A percentile compares a stretch with the other conserved stretches of the same genome.
Evolutionary conservation across 2,888 invertebrate species (phyloP).

Genomic region (Meiosimyza platycephala): DNA sequence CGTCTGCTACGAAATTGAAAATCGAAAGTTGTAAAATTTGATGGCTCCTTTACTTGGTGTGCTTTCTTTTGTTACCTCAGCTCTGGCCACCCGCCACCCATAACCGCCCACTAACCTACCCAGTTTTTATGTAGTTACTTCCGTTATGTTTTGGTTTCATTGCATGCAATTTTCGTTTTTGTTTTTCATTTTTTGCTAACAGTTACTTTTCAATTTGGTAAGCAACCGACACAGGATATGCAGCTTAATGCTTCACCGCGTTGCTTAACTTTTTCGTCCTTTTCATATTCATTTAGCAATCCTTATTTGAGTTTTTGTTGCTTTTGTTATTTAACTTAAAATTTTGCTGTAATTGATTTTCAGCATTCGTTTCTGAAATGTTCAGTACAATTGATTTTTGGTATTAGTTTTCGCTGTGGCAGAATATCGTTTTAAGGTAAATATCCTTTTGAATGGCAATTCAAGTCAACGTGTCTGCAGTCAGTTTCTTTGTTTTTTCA

Average conservation of each 20-base stretch:
- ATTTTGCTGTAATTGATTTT: conserved; percentile 42
- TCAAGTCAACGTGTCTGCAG: background rate
- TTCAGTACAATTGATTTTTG: conserved; percentile 4
- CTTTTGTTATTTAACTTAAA: background rate
- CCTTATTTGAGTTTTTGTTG: background rate
- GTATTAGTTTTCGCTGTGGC: conserved; percentile 9
- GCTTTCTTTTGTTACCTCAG: conserved; percentile 28
- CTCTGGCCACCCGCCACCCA: conserved; percentile 19
- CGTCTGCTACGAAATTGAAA: conserved; percentile 54
- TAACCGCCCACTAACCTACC: background rate
- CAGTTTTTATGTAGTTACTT: conserved; percentile 18
- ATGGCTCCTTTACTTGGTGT: conserved; percentile 46
- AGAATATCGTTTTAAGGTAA: conserved; percentile 39
- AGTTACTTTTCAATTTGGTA: conserved; percentile 3
- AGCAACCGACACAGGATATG: conserved; percentile 32
- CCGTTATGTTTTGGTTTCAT: conserved; percentile 32
- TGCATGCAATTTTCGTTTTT: conserved; percentile 1
- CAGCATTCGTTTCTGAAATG: conserved; percentile 32
- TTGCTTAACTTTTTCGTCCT: background rate
- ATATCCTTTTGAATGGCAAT: conserved; percentile 28
- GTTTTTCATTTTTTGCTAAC: conserved; percentile 35
- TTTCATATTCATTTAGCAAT: background rate
- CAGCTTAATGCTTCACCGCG: conserved; percentile 16
- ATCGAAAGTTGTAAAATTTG: conserved; percentile 64
- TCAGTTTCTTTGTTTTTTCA: conserved; percentile 24